A percentile compares a stretch with the other conserved stretches of the same genome.
phyloP scores from a whole-genome alignment of 2,888 invertebrate species.

The Acrocyrtus sp. region DNA sequence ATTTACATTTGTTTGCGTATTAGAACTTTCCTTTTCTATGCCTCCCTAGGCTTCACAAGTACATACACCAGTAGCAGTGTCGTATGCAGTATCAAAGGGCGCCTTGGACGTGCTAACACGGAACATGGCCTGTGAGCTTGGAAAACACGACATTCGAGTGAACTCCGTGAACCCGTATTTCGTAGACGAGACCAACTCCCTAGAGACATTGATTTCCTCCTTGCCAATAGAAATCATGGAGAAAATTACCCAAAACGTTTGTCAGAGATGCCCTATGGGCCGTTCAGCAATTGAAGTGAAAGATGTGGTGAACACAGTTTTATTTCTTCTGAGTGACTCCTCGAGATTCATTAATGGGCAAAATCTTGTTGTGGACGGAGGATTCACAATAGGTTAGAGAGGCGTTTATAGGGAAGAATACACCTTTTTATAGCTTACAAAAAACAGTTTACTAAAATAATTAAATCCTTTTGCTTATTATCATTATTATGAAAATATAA shows the following conservation, averaged over 20 bases:
- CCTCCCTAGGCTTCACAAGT: constrained; percentile 17
- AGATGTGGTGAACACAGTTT: constrained; percentile 31
- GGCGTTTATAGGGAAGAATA: too few species aligned
- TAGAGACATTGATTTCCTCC: constrained; percentile 26
- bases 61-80: constrained; percentile 21
- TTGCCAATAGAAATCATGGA: constrained; percentile 48
- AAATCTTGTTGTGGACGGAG: constrained; percentile 34
- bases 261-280: constrained; percentile 40
- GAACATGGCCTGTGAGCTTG: constrained; percentile 41
- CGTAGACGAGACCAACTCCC: constrained; percentile 36
- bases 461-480: too few species aligned
- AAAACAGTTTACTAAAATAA: too few species aligned
- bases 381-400: constrained; percentile 33
- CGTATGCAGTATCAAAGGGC: constrained; percentile 27
- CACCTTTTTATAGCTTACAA: too few species aligned
- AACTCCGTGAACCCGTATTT: constrained; percentile 41
- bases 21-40: not conserved
- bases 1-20: not conserved
- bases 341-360: constrained; percentile 41
- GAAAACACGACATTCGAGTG: constrained; percentile 35
- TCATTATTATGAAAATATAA: too few species aligned
- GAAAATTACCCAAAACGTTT: constrained; percentile 45
- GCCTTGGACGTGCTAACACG: constrained; percentile 36
- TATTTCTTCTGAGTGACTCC: constrained; percentile 40
- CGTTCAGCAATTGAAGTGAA: constrained; percentile 40